phyloP scores from a whole-genome alignment of 2,888 invertebrate genomes.

The Phanerotoma sp. region DNA sequence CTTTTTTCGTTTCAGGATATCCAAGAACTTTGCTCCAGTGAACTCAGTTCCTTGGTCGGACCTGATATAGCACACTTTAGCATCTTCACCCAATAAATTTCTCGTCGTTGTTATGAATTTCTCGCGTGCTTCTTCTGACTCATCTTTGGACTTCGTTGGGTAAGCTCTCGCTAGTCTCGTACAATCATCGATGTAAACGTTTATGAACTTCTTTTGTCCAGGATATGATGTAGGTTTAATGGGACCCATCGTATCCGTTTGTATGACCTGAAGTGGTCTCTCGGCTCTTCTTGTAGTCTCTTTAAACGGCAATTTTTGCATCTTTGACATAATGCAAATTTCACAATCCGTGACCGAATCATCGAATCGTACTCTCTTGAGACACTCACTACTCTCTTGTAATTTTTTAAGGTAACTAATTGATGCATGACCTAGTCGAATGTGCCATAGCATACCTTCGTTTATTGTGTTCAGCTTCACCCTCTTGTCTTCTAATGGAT shows the following conservation, averaged over 20 bases:
- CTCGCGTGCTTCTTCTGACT: conserved; percentile 34
- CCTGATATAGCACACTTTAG: conserved; percentile 27
- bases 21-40: conserved; percentile 23
- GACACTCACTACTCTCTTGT: conserved; percentile 30
- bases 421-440: conserved; percentile 33
- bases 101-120: conserved; percentile 30
- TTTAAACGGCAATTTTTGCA: conserved; percentile 35
- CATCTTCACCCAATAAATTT: conserved; percentile 32
- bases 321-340: conserved; percentile 30
- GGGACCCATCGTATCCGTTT: conserved; percentile 33
- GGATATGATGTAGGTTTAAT: conserved; percentile 29
- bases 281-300: conserved; percentile 16
- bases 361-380: conserved; percentile 35
- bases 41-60: conserved; percentile 31
- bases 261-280: conserved; percentile 28
- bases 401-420: conserved; percentile 33
- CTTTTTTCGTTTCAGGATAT: conserved; percentile 21
- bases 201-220: conserved; percentile 28
- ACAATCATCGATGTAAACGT: conserved; percentile 33
- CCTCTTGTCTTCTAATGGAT: conserved; percentile 9
- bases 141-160: conserved; percentile 34
- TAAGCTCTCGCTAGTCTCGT: conserved; percentile 31
- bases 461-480: conserved; percentile 10
- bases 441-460: conserved; percentile 31
- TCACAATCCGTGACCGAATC: conserved; percentile 37